Percentiles rank a stretch among this genome's conserved stretches.
Evolutionary conservation across 53 echinoderm and acorn worm species (phyloP).

Genomic region (Mesocentrotus franciscanus): DNA sequence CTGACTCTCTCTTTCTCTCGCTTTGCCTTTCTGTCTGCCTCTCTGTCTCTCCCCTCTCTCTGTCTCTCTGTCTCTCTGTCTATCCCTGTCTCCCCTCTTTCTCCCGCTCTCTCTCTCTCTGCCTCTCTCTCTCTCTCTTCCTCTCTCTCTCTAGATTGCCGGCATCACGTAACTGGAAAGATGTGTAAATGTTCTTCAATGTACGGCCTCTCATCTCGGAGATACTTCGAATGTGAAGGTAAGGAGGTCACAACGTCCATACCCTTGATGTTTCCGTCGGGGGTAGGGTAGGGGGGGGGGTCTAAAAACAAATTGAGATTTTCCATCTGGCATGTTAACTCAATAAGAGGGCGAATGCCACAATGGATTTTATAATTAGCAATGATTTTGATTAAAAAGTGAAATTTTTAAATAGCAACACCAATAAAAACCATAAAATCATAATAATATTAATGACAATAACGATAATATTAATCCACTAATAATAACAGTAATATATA

Average conservation of each 20-base stretch:
- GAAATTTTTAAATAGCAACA: too few species aligned
- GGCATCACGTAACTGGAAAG: constrained; percentile 59
- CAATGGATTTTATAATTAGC: not conserved
- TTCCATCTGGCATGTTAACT: too few species aligned
- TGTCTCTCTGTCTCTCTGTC: not conserved
- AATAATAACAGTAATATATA: too few species aligned
- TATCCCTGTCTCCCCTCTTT: not conserved
- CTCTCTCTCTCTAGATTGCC: constrained; percentile 35
- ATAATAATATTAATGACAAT: too few species aligned
- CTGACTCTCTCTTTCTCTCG: not conserved
- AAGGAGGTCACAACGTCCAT: not conserved
- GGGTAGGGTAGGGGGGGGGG: too few species aligned
- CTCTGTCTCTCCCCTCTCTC: not conserved
- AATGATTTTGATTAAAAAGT: not conserved
- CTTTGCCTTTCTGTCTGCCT: not conserved
- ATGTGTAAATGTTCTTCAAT: constrained; percentile 47
- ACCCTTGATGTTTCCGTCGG: not conserved
- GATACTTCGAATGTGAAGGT: constrained; percentile 60
- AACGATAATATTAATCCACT: too few species aligned
- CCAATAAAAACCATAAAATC: too few species aligned
- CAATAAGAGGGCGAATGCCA: too few species aligned
- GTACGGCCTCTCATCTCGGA: constrained; percentile 12
- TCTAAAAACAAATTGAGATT: too few species aligned
- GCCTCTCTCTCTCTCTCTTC: not conserved
- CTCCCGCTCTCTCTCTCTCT: not conserved